phyloP scores from a whole-genome alignment of 2,113 vertebrate species.

The Serilophus lunatus region DNA sequence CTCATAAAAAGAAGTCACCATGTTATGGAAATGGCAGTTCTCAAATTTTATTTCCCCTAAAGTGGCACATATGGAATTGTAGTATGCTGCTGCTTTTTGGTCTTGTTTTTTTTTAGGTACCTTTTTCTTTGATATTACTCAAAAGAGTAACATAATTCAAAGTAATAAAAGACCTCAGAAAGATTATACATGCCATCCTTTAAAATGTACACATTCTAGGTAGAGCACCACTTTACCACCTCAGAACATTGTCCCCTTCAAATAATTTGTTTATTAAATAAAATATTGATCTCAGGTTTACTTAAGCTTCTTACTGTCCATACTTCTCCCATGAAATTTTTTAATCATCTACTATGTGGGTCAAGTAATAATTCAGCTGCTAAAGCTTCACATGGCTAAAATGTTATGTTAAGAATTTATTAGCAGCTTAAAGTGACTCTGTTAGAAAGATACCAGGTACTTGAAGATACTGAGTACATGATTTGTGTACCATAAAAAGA shows the following conservation, averaged over 20 bases:
- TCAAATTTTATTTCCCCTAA: neutral
- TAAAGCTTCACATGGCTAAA: neutral
- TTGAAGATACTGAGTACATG: neutral
- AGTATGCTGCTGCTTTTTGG: neutral
- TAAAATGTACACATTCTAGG: neutral
- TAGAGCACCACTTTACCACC: neutral
- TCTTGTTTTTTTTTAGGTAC: rapidly evolving
- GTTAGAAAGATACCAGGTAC: neutral
- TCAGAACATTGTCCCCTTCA: neutral
- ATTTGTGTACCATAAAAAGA: neutral
- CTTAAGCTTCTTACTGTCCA: neutral
- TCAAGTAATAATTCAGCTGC: neutral
- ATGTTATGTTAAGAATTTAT: constrained; percentile 40
- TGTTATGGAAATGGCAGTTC: neutral
- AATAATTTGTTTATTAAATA: neutral
- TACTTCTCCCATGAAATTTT: neutral
- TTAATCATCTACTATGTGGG: neutral
- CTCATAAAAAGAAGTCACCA: neutral
- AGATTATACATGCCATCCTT: neutral
- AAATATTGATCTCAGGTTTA: neutral
- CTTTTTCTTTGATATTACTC: neutral
- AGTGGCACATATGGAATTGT: neutral
- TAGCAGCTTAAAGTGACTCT: neutral
- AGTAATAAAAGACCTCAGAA: neutral
- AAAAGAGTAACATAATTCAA: neutral